Base-by-base conservation (phyloP, 2,888 invertebrate genomes). In the Patella pellucida region DNA sequence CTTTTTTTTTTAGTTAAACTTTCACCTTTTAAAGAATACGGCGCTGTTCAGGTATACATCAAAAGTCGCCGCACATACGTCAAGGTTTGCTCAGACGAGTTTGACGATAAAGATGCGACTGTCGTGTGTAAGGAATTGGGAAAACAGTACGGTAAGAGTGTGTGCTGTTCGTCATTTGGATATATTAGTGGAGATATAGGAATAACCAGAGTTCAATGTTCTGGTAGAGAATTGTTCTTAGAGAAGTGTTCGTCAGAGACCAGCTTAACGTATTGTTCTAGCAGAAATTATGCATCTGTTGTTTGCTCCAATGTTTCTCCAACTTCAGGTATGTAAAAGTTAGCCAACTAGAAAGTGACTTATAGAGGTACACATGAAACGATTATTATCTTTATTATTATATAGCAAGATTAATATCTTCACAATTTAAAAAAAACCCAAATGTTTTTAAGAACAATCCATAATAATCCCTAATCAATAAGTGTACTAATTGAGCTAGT, bases 81-180 rank as follows among this genome's bases (percentile, higher is more conserved):
- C 19, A 75, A 82, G 0, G 92, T 95, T n/a, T 96, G 95, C 87
- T 94, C 95, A 83, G 95, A 95, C 84, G 94, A 94, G 84, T 95
- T 95, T 84, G 93, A 93, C 68, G 91, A 92, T 23, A 92, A 92
- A 67, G 93, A 94, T n/a, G 95, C 95, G 0, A 75, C 72, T 0
- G 90, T 90, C 5, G 81, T 90, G 23, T 92, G 92, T 77, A 80
- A 88, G 50, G 87, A 87, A 78, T 83, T 91, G 76, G 90, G 90
- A n/a, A 95, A 79, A 68, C 74, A 72, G 16, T 81, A 78, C 62
- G 85, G 85, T 1, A 82, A 80, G 73, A 81, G 80, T 71, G 50
- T 85, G 1, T 82, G 82, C 70, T 83, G 85, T 56, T 80, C 80
- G 23, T 84, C 85, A 11, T 84, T 85, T 77, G 85, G 85, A 15